Base-by-base conservation (phyloP, 1,140 invertebrate genomes). In the Asbolus verrucosus region DNA sequence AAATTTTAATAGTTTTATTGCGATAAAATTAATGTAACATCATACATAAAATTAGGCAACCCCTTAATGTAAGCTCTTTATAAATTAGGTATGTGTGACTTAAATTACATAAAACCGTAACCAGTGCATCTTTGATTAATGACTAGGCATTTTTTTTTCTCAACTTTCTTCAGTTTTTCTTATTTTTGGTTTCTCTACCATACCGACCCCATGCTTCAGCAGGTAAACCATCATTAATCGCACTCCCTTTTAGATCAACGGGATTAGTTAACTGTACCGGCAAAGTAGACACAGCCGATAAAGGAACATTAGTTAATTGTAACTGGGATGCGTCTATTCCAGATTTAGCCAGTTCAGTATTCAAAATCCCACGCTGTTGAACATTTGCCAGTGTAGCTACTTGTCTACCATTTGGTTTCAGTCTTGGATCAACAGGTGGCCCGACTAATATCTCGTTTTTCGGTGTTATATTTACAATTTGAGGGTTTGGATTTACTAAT, bases 321-420 rank as follows among this genome's bases (percentile, higher is more conserved):
- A 72, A 8, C 46, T 69, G 16, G 11, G 27, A 39, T 5, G 69
- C 16, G 16, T 74, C 70, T 6, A 74, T 59, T n/a, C 70, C 73
- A n/a, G 66, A 59, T 38, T 61, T 61, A 4, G 66, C 66, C n/a
- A 68, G 39, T 39, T 68, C 46, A 6, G 50, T 13, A 63, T 13
- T 21, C 6, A 63, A 6, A 39, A 63, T 9, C 9, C 13, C 36
- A 5, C 41, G 61, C 36, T 63, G 31, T 21, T 15, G 14, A 15
- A 24, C 6, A 27, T 11, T 24, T 21, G 31, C 13, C 15, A 39
- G 21, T 5, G 61, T 5, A 27, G 16, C 21, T 27, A 54, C 21
- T 24, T 21, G 19, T 13, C n/a, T 16, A 19, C 41, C 41, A 18
- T 16, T 16, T 27, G 21, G 13, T 54, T n/a, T 14, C 19, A 27